These are phyloP conservation scores for Trididemnum clinides DNA, from an alignment of 23 tunicate species.

Conservation along the genomic window DNA sequence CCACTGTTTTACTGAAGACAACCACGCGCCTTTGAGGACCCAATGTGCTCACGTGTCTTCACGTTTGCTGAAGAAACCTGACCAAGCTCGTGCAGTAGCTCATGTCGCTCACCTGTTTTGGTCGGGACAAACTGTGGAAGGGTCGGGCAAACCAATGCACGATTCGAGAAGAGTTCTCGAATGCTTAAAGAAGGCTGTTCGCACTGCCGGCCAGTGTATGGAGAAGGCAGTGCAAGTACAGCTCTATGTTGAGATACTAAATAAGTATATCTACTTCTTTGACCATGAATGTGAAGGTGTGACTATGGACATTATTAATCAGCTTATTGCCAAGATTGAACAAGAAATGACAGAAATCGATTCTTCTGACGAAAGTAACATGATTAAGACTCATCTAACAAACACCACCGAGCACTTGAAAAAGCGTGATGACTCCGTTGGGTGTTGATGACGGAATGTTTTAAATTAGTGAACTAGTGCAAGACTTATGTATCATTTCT, in stretches of 20 bases:
- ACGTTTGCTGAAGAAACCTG: constrained; percentile 87
- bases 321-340: constrained; percentile 66
- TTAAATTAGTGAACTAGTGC: too few relatives aligned
- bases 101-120: constrained; percentile 85
- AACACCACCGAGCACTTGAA: constrained; percentile 55
- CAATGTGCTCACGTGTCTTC: constrained; percentile 99
- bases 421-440: constrained; percentile 23
- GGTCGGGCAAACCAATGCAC: constrained; percentile 53
- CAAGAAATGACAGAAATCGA: constrained; percentile 52
- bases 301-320: constrained; percentile 64
- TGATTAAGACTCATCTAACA: constrained; percentile 70
- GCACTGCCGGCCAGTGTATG: constrained; percentile 89
- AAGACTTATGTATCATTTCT: too few relatives aligned
- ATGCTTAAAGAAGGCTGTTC: constrained; percentile 81
- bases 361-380: constrained; percentile 48
- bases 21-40: constrained; percentile 88
- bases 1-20: constrained; percentile 85
- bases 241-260: constrained; percentile 79
- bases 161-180: constrained; percentile 80
- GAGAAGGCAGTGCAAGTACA: constrained; percentile 83
- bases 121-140: constrained; percentile 84
- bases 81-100: constrained; percentile 90
- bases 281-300: constrained; percentile 73
- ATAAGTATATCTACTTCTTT: constrained; percentile 78
- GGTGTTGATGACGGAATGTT: too few relatives aligned